phyloP scores from a whole-genome alignment of 2,113 vertebrate genomes.

The Pycnonotus jocosus region DNA sequence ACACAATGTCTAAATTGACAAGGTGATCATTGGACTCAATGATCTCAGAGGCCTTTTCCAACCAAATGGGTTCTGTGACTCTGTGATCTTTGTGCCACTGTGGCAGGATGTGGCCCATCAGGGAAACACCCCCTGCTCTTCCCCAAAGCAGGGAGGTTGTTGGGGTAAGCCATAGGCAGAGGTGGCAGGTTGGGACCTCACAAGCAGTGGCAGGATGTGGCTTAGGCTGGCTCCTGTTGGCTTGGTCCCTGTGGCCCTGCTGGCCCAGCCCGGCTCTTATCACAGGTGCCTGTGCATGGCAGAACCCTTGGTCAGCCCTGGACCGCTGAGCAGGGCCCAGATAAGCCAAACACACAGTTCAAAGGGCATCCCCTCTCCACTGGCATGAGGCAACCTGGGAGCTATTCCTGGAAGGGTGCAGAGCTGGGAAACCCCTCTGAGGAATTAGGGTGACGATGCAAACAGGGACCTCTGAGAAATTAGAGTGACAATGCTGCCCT shows the following conservation, averaged over 20 bases:
- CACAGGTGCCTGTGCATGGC: accelerated
- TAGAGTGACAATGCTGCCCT: background rate
- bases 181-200: accelerated
- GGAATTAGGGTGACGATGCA: background rate
- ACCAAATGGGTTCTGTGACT: background rate
- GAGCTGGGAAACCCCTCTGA: background rate
- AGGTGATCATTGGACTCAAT: background rate
- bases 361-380: background rate
- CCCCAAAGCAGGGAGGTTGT: background rate
- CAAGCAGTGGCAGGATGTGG: accelerated
- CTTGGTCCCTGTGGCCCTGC: background rate
- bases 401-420: background rate
- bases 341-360: background rate
- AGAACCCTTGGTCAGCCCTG: background rate
- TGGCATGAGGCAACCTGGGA: background rate
- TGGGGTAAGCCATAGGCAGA: accelerated
- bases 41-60: background rate
- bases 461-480: background rate
- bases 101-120: background rate
- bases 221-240: accelerated
- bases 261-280: background rate
- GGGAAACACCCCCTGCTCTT: background rate
- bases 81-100: background rate
- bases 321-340: accelerated
- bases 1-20: background rate